phyloP scores from a whole-genome alignment of 2,888 invertebrate genomes.

The Drosophila fungiperda region DNA sequence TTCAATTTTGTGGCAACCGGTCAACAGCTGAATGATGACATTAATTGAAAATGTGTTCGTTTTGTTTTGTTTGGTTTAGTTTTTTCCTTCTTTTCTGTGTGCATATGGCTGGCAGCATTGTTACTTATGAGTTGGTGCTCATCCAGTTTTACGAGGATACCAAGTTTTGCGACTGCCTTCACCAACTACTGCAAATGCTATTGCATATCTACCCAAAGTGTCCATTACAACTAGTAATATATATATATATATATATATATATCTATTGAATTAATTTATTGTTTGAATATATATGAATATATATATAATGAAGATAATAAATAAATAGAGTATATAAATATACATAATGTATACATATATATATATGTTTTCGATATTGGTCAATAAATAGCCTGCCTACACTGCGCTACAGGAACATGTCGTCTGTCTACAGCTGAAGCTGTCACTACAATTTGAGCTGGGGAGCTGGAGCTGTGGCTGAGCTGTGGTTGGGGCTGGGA shows the following conservation, averaged over 20 bases:
- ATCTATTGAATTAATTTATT: no score
- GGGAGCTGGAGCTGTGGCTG: not conserved
- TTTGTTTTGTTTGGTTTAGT: not conserved
- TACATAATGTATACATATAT: not conserved
- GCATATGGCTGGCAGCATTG: slow-evolving; percentile 87
- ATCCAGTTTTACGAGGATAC: slow-evolving; percentile 86
- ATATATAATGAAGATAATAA: not conserved
- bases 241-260: not conserved
- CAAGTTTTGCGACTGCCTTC: slow-evolving; percentile 75
- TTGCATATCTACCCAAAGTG: not conserved
- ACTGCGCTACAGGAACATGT: slow-evolving; percentile 34
- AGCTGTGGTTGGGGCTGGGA: not conserved
- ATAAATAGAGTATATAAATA: not conserved
- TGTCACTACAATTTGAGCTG: not conserved
- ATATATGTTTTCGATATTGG: not conserved
- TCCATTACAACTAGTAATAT: not conserved
- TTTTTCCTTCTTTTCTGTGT: not conserved
- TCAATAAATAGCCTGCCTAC: slow-evolving; percentile 14
- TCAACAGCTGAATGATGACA: slow-evolving; percentile 5
- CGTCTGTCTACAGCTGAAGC: not conserved
- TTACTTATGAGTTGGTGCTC: slow-evolving; percentile 87
- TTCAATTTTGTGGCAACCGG: slow-evolving; percentile 4
- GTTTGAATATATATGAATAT: no score
- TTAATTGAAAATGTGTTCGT: slow-evolving; percentile 14
- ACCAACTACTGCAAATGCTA: slow-evolving; percentile 5